A percentile compares a stretch with the other conserved stretches of the same genome.
Evolutionary conservation across 2,888 invertebrate genomes (phyloP).

Genomic region (Oscheius sp.): DNA sequence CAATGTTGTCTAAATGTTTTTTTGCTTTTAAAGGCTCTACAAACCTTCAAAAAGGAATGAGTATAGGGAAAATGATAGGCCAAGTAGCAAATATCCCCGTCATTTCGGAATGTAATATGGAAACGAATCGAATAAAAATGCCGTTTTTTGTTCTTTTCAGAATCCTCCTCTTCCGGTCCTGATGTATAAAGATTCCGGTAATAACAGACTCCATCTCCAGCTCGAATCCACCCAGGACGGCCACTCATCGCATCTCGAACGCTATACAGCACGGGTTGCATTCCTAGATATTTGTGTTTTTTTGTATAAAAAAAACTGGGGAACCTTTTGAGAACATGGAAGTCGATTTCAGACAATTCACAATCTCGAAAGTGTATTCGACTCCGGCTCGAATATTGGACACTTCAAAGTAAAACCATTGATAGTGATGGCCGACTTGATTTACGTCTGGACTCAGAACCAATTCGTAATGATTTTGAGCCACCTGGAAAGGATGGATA

Average conservation of each 20-base stretch:
- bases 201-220: constrained; percentile 83
- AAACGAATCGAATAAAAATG: constrained; percentile 82
- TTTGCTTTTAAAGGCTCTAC: background rate
- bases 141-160: constrained; percentile 42
- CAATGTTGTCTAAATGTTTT: constrained; percentile 36
- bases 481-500: constrained; percentile 76
- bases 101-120: constrained; percentile 80
- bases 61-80: constrained; percentile 89
- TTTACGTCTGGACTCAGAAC: constrained; percentile 85
- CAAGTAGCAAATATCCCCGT: constrained; percentile 83
- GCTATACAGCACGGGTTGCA: constrained; percentile 88
- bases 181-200: constrained; percentile 77
- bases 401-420: constrained; percentile 89
- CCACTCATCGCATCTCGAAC: constrained; percentile 78
- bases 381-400: constrained; percentile 79
- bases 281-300: constrained; percentile 75
- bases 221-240: constrained; percentile 78
- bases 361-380: constrained; percentile 84
- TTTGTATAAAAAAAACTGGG: background rate
- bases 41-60: constrained; percentile 79
- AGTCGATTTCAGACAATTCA: constrained; percentile 86
- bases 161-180: constrained; percentile 30
- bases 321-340: constrained; percentile 85
- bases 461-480: constrained; percentile 82
- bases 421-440: constrained; percentile 79